Evolutionary conservation across 2,797 vertebrate genomes (phyloP), one percentile per base, ranked within the genome.

Genomic region (Argya squamiceps): DNA sequence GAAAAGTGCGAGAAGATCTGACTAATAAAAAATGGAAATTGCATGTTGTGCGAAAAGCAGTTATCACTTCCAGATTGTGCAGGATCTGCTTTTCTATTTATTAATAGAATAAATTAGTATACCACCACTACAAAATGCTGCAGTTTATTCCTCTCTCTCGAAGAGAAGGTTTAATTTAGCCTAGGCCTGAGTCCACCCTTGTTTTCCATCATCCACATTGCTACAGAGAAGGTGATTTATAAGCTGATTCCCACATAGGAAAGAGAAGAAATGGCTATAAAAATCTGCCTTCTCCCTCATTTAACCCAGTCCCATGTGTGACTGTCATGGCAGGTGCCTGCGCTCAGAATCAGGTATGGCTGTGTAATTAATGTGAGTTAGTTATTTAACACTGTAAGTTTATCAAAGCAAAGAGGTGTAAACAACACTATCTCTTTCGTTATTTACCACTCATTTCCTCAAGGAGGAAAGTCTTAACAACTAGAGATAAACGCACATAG

Each of bases 221-320:
- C 39, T n/a, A 12, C 62, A 50, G n/a, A 24, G 27, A 18, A 17
- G 44, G n/a, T 4, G 3, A 32, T 12, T 24, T 11, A 9, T 3
- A 17, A 50, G 32, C 49, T 69, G 32, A 23, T 60, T 58, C 52
- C 17, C 37, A 9, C 30, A 9, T 0, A 9, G 5, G 10, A 49
- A 75, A 60, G 15, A 36, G 24, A 47, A 37, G 22, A 43, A 26
- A 20, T 0, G 13, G 34, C 12, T 26, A 4, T 12, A 43, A 26
- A 78, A 68, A 11, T 13, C 16, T 22, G 30, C 20, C 9, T 21
- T 37, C 7, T 12, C 18, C 15, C 22, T 50, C 14, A 22, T 37
- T 76, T 15, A 34, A 8, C 17, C 0, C 3, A 32, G 41, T 32
- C 19, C 29, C 0, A 5, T 15, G 52, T 0, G 1, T 3, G 41